Evolutionary conservation across 2,113 vertebrate species (phyloP), one percentile per base, ranked within the genome.

Genomic region (Gobio gobio): DNA sequence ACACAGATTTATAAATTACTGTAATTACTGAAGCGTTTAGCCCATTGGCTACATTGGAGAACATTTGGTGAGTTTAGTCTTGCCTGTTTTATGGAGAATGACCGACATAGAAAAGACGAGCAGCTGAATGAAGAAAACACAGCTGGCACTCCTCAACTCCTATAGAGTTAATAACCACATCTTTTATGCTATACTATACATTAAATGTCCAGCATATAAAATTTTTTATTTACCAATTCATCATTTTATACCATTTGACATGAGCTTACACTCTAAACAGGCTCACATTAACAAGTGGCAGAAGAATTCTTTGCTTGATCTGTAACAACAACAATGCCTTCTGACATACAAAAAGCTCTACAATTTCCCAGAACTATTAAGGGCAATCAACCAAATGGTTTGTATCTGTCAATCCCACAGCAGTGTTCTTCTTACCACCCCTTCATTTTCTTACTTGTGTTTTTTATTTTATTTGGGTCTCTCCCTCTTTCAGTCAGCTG

Each of bases 41-140:
- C 29, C 29, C 9, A 58, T 22, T 33, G 26, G 24, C 74, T 36
- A 40, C 5, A 78, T 29, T 58, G 12, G 29, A 12, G 18, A 56
- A 22, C 5, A n/a, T 78, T 59, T 77, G 49, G 49, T 54, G 29
- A 77, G 26, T 36, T n/a, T 20, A 36, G 33, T 59, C 54, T 56
- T 56, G 26, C 16, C 74, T 12, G 26, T 56, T 77, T 77, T 56
- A 33, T 76, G 29, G 5, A 26, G 16, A 56, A 77, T 77, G 75
- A 18, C 26, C 36, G 29, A 36, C 75, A 51, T 29, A 12, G 16
- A 77, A 58, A 58, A 29, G 26, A 56, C 4, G 5, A 56, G 75
- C 75, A 58, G 51, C 75, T 77, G 51, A 76, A 54, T 76, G 49
- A 77, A 29, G 29, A 22, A 56, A 77, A 77, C 49, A 33, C 74